Conservation (phyloP, 2,888 invertebrate genomes). For the Phalera bucephala region DNA sequence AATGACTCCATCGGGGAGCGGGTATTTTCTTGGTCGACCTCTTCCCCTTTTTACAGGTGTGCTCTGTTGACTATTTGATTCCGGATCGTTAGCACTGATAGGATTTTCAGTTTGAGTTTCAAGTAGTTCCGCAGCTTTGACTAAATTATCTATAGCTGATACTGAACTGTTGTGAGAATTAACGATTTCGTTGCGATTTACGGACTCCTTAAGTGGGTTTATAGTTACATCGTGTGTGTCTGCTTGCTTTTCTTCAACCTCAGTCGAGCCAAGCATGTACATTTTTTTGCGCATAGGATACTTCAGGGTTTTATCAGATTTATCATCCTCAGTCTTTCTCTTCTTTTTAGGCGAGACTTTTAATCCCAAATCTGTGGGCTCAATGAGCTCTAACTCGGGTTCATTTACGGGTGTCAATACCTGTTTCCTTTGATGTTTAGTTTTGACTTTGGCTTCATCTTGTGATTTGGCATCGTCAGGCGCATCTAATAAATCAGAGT, state of each 20-base stretch:
- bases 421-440: conserved; percentile 77
- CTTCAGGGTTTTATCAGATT: conserved; percentile 53
- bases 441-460: conserved; percentile 61
- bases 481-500: conserved; percentile 54
- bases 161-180: conserved; percentile 49
- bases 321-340: conserved; percentile 59
- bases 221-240: conserved; percentile 34
- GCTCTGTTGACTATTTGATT: conserved; percentile 39
- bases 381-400: conserved; percentile 73
- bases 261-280: conserved; percentile 55
- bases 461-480: conserved; percentile 48
- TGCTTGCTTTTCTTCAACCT: conserved; percentile 35
- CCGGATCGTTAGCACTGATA: conserved; percentile 30
- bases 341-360: conserved; percentile 68
- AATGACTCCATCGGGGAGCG: conserved; percentile 50
- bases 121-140: conserved; percentile 73
- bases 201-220: conserved; percentile 36
- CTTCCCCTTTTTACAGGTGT: conserved; percentile 70
- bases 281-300: conserved; percentile 66
- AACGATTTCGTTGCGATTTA: conserved; percentile 38
- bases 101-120: conserved; percentile 64
- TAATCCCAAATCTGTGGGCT: conserved; percentile 62
- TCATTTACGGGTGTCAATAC: conserved; percentile 72
- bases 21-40: conserved; percentile 74
- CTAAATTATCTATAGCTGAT: conserved; percentile 72